phyloP scores from a whole-genome alignment of 2,888 invertebrate genomes.

The Melitaea athalia region DNA sequence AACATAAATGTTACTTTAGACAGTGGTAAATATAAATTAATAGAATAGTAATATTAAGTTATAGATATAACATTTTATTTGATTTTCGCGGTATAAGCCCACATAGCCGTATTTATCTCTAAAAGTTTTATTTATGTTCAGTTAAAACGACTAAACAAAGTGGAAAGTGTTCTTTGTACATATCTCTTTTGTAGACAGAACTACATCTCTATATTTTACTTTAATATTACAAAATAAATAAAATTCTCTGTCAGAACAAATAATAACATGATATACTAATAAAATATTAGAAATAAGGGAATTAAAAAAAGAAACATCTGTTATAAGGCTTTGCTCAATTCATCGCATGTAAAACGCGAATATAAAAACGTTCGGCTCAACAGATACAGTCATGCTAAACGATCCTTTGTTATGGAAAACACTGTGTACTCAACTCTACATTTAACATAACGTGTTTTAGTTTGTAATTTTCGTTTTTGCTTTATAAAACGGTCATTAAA shows the following conservation, averaged over 20 bases:
- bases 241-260: not conserved
- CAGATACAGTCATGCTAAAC: conserved; percentile 10
- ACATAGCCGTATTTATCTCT: no score
- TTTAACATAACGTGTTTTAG: conserved; percentile 23
- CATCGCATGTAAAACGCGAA: conserved; percentile 13
- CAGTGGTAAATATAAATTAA: no score
- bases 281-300: not conserved
- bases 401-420: conserved; percentile 28
- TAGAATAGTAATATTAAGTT: no score
- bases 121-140: no score
- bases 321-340: conserved; percentile 13
- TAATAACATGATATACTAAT: not conserved
- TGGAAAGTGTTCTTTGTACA: no score
- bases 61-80: no score
- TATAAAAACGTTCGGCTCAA: conserved; percentile 13
- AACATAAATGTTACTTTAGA: no score
- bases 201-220: no score
- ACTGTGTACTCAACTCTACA: conserved; percentile 19
- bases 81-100: no score
- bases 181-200: no score
- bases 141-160: no score
- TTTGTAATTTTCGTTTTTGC: conserved; percentile 23
- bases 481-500: conserved; percentile 12
- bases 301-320: not conserved
- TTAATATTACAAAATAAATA: not conserved